phyloP scores from a whole-genome alignment of 2,797 vertebrate species.

The Eurystomus glaucurus region DNA sequence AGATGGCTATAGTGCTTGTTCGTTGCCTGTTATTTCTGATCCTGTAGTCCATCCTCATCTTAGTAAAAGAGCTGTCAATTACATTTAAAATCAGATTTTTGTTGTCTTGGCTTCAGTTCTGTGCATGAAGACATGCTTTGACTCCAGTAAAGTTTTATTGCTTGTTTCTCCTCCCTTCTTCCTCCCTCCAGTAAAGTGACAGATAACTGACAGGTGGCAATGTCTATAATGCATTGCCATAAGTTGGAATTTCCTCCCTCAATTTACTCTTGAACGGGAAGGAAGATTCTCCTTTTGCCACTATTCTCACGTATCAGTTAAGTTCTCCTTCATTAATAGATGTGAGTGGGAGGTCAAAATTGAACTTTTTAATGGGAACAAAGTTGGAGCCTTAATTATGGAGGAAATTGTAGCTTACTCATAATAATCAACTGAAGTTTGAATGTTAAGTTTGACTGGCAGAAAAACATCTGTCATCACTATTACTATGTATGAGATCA shows the following conservation, averaged over 20 bases:
- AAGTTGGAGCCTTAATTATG: slow-evolving; percentile 59
- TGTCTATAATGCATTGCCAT: neutral
- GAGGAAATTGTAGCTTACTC: slow-evolving; percentile 52
- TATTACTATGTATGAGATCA: slow-evolving; percentile 57
- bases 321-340: slow-evolving; percentile 27
- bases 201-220: neutral
- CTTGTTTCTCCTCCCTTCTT: neutral
- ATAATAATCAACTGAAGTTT: slow-evolving; percentile 55
- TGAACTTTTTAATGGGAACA: slow-evolving; percentile 27
- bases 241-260: neutral
- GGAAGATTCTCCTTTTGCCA: neutral
- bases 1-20: neutral
- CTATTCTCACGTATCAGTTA: neutral
- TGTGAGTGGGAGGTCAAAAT: slow-evolving; percentile 54
- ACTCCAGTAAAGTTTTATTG: neutral
- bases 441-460: slow-evolving; percentile 63
- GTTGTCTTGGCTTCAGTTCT: neutral
- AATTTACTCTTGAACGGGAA: neutral
- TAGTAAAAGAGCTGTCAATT: neutral
- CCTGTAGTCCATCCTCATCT: neutral
- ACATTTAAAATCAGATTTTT: slow-evolving; percentile 4
- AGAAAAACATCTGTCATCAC: slow-evolving; percentile 71
- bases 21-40: neutral
- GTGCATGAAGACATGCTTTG: neutral
- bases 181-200: neutral